Conservation (phyloP, 2,113 vertebrate species). For the Cacatua alba region DNA sequence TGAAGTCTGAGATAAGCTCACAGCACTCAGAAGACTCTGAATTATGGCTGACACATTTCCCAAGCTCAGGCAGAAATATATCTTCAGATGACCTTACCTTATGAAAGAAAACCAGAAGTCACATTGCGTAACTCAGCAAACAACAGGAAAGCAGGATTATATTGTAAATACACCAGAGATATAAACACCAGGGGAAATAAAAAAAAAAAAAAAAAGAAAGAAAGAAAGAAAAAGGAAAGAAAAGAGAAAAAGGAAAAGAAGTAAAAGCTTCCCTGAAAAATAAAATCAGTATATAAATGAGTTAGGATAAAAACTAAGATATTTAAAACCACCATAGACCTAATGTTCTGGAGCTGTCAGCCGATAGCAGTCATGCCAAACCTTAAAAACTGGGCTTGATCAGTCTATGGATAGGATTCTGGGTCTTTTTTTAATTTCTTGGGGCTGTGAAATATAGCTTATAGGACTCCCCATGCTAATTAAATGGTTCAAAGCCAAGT, state of each 20-base stretch:
- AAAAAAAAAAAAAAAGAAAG: neutral
- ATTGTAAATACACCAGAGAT: neutral
- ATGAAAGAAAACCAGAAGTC: neutral
- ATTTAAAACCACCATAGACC: neutral
- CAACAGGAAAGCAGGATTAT: neutral
- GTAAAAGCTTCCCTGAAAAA: neutral
- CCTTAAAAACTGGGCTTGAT: neutral
- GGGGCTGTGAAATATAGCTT: neutral
- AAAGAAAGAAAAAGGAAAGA: neutral
- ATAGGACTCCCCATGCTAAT: neutral
- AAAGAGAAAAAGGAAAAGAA: neutral
- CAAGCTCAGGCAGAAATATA: neutral
- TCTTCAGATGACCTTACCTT: neutral
- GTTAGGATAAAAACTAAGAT: neutral
- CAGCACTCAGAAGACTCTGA: neutral
- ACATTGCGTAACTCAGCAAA: neutral
- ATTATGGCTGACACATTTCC: neutral
- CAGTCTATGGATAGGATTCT: neutral
- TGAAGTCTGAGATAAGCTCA: neutral
- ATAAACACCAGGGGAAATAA: neutral
- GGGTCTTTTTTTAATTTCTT: neutral
- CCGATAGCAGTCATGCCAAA: neutral
- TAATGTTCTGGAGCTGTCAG: neutral
- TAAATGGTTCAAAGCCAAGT: neutral
- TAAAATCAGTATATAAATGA: neutral